These are phyloP conservation scores for Andrena fulva DNA, from an alignment of 2,888 invertebrate genomes.

Conservation along the genomic window DNA sequence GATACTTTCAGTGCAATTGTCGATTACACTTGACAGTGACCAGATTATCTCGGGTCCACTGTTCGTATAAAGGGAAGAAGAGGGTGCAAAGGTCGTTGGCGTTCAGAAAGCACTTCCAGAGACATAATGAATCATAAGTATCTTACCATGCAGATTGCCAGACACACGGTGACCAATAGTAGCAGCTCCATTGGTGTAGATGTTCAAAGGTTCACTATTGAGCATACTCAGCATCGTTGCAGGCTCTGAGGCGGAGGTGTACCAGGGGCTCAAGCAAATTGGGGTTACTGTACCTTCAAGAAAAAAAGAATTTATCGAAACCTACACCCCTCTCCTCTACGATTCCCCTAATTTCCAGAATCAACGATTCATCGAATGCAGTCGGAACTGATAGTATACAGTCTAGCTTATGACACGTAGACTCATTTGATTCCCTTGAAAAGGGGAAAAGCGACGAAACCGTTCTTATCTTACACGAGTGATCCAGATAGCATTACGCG, in stretches of 20 bases:
- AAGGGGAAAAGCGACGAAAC: constrained; percentile 17
- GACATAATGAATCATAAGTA: too few relatives aligned
- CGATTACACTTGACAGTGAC: background rate
- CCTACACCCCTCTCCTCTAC: background rate
- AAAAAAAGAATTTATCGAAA: background rate
- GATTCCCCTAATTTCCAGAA: background rate
- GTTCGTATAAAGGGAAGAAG: background rate
- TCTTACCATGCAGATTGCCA: constrained; percentile 78
- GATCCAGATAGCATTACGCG: constrained; percentile 53
- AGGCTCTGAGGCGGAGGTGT: constrained; percentile 62
- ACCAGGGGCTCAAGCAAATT: constrained; percentile 67
- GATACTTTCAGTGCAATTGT: too few relatives aligned
- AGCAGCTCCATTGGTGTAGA: constrained; percentile 79
- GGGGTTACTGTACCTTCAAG: constrained; percentile 70
- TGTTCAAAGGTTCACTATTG: constrained; percentile 69
- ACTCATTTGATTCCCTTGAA: background rate
- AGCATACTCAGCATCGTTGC: constrained; percentile 70
- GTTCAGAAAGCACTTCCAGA: background rate
- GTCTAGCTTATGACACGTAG: background rate
- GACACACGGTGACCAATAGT: constrained; percentile 80
- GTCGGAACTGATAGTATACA: background rate
- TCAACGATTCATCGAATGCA: background rate
- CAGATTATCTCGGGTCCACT: background rate
- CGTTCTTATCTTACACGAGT: constrained; percentile 15
- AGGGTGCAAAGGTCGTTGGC: background rate